A percentile compares a stretch with the other conserved stretches of the same genome.
phyloP scores from a whole-genome alignment of 2,113 vertebrate species.

The Heliornis fulica region DNA sequence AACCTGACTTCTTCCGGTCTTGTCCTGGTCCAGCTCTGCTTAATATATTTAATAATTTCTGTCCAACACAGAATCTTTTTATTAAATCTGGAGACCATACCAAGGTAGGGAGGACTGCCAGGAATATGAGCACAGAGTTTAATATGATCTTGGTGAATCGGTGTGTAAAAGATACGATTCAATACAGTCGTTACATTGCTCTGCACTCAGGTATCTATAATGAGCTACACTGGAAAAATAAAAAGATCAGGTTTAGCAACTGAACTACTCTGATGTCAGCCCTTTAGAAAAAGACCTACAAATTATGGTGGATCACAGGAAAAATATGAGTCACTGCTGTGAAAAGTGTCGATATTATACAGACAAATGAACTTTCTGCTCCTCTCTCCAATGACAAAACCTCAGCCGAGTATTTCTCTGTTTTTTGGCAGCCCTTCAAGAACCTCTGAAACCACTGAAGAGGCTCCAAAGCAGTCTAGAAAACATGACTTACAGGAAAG shows the following conservation, averaged over 20 bases:
- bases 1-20: neutral
- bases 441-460: neutral
- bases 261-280: neutral
- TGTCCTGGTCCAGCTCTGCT: neutral
- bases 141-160: neutral
- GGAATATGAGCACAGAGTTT: neutral
- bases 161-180: neutral
- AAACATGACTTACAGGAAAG: neutral
- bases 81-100: neutral
- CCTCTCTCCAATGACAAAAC: neutral
- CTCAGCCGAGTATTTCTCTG: neutral
- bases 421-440: slow-evolving; percentile 1
- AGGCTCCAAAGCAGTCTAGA: neutral
- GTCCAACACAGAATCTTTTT: neutral
- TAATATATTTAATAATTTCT: neutral
- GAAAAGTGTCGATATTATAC: neutral
- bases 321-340: neutral
- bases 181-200: neutral
- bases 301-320: neutral
- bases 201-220: neutral
- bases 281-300: neutral
- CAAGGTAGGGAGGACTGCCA: neutral
- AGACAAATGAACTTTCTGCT: neutral
- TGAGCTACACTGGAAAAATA: neutral
- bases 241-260: neutral